These are phyloP conservation scores for Molossus molossus DNA, from an alignment of 2,797 vertebrate genomes.

Conservation along the genomic window DNA sequence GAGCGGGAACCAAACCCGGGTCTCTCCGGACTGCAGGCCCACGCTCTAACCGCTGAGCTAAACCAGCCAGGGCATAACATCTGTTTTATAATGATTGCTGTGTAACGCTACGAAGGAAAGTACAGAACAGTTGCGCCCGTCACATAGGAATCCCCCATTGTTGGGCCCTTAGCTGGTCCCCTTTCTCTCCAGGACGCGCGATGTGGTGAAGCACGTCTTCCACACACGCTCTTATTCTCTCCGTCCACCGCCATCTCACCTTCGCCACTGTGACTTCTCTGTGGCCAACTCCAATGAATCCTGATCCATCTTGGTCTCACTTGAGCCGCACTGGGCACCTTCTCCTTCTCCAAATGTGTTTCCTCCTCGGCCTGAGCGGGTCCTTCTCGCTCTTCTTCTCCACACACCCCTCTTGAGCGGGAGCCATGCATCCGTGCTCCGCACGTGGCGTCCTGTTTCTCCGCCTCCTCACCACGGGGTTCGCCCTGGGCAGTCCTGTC, in stretches of 20 bases:
- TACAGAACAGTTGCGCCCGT: too few species aligned
- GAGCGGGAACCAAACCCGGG: too few species aligned
- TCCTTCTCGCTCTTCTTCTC: not conserved
- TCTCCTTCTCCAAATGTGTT: not conserved
- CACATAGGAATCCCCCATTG: not conserved
- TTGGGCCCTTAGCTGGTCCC: not conserved
- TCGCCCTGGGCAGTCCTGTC: not conserved
- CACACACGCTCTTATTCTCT: not conserved
- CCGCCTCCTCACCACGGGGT: rapidly evolving
- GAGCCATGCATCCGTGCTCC: not conserved
- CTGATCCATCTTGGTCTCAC: not conserved
- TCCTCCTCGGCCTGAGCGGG: not conserved
- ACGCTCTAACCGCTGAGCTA: too few species aligned
- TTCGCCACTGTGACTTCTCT: not conserved
- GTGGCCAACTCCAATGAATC: not conserved
- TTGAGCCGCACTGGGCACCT: not conserved
- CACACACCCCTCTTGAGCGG: not conserved
- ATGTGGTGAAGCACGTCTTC: not conserved
- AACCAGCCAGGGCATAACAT: not conserved
- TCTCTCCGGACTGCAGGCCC: too few species aligned
- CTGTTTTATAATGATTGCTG: not conserved
- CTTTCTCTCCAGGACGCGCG: not conserved
- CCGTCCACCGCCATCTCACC: not conserved
- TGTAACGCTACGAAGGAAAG: not conserved
- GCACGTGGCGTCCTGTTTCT: rapidly evolving